A percentile compares a stretch with the other conserved stretches of the same genome.
Evolutionary conservation across 30 jellyfish, hydroid and myxozoan species (phyloP).

Genomic region (Nemopilema nomurai): DNA sequence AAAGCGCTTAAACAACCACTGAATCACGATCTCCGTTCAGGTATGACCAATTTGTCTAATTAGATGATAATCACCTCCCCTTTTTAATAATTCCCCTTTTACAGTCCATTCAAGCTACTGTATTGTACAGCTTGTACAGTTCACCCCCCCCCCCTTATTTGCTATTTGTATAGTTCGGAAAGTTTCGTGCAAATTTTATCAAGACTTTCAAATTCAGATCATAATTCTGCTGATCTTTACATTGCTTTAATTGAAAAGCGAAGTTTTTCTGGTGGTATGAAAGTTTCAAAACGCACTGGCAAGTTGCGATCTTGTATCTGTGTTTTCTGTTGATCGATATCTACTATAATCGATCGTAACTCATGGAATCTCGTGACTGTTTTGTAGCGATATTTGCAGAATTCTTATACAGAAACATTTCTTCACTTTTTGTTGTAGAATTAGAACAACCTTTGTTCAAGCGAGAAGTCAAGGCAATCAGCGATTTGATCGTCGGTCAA

Average conservation of each 20-base stretch:
- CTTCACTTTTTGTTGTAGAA: conserved; percentile 28
- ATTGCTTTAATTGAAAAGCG: too few species aligned
- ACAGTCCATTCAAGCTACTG: neutral
- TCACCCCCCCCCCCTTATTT: neutral
- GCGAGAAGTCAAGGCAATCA: conserved; percentile 45
- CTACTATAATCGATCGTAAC: too few species aligned
- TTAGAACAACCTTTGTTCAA: conserved; percentile 80
- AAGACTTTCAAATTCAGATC: too few species aligned
- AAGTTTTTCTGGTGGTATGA: too few species aligned
- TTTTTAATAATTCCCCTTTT: neutral
- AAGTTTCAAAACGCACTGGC: too few species aligned
- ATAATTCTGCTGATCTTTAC: too few species aligned
- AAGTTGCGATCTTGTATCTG: too few species aligned
- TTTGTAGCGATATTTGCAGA: too few species aligned
- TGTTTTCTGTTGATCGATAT: too few species aligned
- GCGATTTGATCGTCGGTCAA: conserved; percentile 56
- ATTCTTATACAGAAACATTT: neutral
- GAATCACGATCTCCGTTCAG: conserved; percentile 79
- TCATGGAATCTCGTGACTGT: too few species aligned
- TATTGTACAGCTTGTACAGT: neutral
- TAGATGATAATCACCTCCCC: neutral
- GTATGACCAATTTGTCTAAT: conserved; percentile 6
- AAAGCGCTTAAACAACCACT: conserved; percentile 80
- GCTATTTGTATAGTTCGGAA: neutral
- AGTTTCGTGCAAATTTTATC: too few species aligned